Evolutionary conservation across 1,140 invertebrate genomes (phyloP).

Genomic region (Pissodes strobi): DNA sequence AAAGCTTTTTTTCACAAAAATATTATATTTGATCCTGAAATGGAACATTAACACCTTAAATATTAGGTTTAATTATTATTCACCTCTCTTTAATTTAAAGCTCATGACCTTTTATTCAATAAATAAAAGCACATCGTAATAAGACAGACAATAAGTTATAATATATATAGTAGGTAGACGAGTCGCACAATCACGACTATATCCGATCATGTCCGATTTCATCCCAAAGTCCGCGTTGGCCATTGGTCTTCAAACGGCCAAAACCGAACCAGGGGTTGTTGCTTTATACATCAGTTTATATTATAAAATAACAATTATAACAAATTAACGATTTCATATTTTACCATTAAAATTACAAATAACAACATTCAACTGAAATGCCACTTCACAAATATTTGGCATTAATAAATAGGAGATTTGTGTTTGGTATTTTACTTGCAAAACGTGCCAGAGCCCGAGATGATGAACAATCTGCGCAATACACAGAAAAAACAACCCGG

Average conservation of each 20-base stretch:
- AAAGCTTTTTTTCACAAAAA: constrained; percentile 52
- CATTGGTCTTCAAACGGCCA: constrained; percentile 21
- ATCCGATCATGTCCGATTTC: constrained; percentile 34
- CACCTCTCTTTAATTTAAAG: constrained; percentile 54
- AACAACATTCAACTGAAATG: constrained; percentile 55
- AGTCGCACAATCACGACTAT: constrained; percentile 32
- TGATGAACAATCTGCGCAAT: constrained; percentile 29
- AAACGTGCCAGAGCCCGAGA: constrained; percentile 33
- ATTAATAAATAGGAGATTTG: constrained; percentile 46
- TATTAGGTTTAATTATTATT: constrained; percentile 46
- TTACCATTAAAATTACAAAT: constrained; percentile 51
- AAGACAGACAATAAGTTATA: constrained; percentile 48
- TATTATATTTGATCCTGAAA: constrained; percentile 50
- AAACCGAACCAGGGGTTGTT: constrained; percentile 17
- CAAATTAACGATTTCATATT: constrained; percentile 53
- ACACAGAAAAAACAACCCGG: constrained; percentile 31
- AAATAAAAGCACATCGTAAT: constrained; percentile 51
- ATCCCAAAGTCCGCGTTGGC: constrained; percentile 21
- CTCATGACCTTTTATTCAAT: constrained; percentile 53
- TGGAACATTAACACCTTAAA: constrained; percentile 51
- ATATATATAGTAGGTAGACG: too few relatives aligned
- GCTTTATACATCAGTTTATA: constrained; percentile 41
- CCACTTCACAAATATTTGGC: constrained; percentile 50
- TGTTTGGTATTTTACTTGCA: constrained; percentile 35
- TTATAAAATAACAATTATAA: constrained; percentile 55